Conservation (phyloP, 2,113 vertebrate genomes). For the Albula goreensis region DNA sequence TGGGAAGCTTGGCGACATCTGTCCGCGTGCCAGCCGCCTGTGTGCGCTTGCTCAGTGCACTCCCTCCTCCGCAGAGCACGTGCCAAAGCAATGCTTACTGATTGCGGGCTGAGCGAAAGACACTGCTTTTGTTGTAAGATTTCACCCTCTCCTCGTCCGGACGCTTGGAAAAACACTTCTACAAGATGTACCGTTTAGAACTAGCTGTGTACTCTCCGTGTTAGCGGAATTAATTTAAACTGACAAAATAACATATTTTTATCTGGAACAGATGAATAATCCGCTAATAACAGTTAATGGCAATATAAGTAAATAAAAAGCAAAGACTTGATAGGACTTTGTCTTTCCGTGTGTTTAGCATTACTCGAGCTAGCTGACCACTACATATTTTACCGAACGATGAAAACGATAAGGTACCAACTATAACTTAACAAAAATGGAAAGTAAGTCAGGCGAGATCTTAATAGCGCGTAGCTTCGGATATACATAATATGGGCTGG, state of each 20-base stretch:
- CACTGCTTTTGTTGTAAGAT: not conserved
- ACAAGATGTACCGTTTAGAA: not conserved
- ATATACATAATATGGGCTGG: no score
- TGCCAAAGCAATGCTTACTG: conserved; percentile 62
- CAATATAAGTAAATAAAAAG: not conserved
- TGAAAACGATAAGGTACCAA: no score
- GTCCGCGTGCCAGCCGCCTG: conserved; percentile 75
- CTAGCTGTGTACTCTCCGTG: not conserved
- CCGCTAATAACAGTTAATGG: not conserved
- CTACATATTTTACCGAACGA: no score
- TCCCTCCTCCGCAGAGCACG: conserved; percentile 71
- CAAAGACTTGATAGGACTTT: no score
- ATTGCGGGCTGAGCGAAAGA: not conserved
- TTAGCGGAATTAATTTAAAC: not conserved
- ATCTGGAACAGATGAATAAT: not conserved
- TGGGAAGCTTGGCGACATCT: conserved; percentile 57
- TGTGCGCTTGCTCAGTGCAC: conserved; percentile 55
- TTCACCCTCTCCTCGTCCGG: no score
- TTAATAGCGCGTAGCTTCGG: no score
- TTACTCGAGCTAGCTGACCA: no score
- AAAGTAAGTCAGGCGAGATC: no score
- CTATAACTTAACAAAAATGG: no score
- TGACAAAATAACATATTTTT: not conserved
- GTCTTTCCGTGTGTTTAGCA: no score
- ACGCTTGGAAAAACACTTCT: not conserved